These are phyloP conservation scores for Coreius guichenoti DNA, from an alignment of 2,797 vertebrate species.

Conservation along the genomic window DNA sequence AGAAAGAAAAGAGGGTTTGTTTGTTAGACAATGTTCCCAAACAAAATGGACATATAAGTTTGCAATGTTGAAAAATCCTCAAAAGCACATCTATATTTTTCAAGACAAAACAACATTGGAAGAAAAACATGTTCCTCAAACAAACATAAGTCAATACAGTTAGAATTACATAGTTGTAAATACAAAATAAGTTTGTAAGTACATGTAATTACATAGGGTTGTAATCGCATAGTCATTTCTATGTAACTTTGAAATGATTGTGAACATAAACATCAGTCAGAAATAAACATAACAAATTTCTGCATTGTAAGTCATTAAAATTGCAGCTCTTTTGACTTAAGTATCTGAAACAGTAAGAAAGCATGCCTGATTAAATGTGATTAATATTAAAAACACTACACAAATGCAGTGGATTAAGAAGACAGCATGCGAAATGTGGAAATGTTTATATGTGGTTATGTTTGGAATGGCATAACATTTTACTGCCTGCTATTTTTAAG, in stretches of 20 bases:
- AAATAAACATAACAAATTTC: background rate
- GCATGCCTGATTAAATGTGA: background rate
- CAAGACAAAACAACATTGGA: background rate
- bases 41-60: background rate
- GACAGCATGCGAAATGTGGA: background rate
- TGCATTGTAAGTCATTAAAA: background rate
- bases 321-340: background rate
- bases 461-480: background rate
- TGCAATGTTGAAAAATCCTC: background rate
- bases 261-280: background rate
- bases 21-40: background rate
- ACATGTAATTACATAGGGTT: background rate
- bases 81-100: conserved; percentile 10
- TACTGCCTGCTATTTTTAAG: background rate
- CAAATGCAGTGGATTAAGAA: background rate
- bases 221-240: background rate
- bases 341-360: background rate
- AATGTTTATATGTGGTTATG: background rate
- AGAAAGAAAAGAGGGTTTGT: background rate
- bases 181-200: background rate
- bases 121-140: background rate
- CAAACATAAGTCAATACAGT: background rate
- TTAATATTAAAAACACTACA: background rate
- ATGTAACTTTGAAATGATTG: background rate
- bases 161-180: background rate